A percentile compares a stretch with the other conserved stretches of the same genome.
Evolutionary conservation across 92 coral and sea anemone genomes (phyloP).

Genomic region (Montipora capitata): DNA sequence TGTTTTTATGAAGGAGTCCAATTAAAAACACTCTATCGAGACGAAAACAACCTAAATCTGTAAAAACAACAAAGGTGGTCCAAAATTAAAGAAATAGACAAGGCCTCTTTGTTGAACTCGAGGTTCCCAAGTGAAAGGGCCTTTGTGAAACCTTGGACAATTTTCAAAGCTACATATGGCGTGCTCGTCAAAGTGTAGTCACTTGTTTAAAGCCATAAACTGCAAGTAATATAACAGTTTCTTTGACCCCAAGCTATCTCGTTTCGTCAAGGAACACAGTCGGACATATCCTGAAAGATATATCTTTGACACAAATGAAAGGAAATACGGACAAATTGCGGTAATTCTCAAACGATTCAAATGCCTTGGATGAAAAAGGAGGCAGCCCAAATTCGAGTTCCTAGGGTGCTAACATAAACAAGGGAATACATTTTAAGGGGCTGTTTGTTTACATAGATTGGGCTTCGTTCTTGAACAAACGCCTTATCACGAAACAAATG

Average conservation of each 20-base stretch:
- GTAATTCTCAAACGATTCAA: slow-evolving; percentile 18
- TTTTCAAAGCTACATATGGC: slow-evolving; percentile 14
- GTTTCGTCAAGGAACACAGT: slow-evolving; percentile 39
- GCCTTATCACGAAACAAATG: slow-evolving; percentile 30
- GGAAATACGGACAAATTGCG: slow-evolving; percentile 55
- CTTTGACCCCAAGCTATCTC: slow-evolving; percentile 49
- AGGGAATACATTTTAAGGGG: slow-evolving; percentile 11
- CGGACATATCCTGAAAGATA: slow-evolving; percentile 52
- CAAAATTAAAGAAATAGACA: slow-evolving; percentile 38
- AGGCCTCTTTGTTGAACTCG: slow-evolving; percentile 20
- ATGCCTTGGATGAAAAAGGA: slow-evolving; percentile 6
- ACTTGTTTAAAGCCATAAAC: background rate
- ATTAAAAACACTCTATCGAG: slow-evolving; percentile 30
- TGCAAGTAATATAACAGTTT: background rate
- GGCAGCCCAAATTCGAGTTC: background rate
- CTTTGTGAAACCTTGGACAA: background rate
- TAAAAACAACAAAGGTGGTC: slow-evolving; percentile 39
- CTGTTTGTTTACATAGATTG: slow-evolving; percentile 35
- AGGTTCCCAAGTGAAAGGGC: background rate
- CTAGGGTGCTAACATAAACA: slow-evolving; percentile 42
- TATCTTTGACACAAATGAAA: slow-evolving; percentile 23
- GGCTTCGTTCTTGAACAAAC: slow-evolving; percentile 34
- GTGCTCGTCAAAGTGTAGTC: slow-evolving; percentile 25
- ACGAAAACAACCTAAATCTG: slow-evolving; percentile 30
- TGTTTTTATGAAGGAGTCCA: background rate